Evolutionary conservation across 2,113 vertebrate species (phyloP).

Genomic region (Parus major): DNA sequence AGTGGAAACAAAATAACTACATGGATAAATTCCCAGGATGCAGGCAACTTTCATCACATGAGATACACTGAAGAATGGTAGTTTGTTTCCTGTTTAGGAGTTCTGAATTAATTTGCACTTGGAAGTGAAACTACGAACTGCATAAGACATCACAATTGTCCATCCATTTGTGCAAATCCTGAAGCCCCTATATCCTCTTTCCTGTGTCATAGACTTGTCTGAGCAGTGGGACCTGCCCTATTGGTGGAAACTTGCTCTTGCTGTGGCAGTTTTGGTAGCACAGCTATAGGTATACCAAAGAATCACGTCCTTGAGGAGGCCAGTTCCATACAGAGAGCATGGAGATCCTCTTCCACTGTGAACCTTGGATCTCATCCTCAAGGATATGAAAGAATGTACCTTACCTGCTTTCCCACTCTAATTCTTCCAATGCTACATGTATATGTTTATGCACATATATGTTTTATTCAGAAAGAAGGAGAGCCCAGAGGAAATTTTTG

Average conservation of each 20-base stretch:
- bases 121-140: not conserved
- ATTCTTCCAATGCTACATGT: not conserved
- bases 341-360: not conserved
- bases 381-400: not conserved
- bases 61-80: not conserved
- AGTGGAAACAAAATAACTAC: not conserved
- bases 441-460: rapidly evolving
- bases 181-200: not conserved
- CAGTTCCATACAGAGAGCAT: not conserved
- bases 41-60: not conserved
- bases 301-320: not conserved
- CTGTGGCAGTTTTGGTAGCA: not conserved
- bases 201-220: not conserved
- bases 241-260: not conserved
- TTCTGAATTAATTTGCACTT: not conserved
- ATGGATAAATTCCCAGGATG: not conserved
- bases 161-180: not conserved
- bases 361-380: not conserved
- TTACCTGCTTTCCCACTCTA: not conserved
- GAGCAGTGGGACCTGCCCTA: not conserved
- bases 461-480: not conserved
- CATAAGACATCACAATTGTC: not conserved
- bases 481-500: not conserved
- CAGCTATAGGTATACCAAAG: not conserved
- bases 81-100: not conserved